phyloP scores from a whole-genome alignment of 1,140 invertebrate species.

The Papilio dardanus region DNA sequence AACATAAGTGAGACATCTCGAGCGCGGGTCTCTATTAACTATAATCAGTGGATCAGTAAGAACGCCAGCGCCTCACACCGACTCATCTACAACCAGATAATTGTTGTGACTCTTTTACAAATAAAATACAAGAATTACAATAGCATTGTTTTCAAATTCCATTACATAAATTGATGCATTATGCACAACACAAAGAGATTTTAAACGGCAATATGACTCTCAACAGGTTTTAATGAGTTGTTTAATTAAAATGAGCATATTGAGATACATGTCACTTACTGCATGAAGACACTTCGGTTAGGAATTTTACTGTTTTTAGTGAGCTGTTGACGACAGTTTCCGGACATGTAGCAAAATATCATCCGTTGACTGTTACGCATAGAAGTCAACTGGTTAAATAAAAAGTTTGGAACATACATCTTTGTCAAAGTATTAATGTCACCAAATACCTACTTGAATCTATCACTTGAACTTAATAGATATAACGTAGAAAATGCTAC shows the following conservation, averaged over 20 bases:
- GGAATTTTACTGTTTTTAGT: background rate
- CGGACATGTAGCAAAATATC: no score
- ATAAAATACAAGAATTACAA: conserved; percentile 33
- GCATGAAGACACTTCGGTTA: no score
- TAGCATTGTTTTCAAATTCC: conserved; percentile 18
- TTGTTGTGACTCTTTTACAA: conserved; percentile 36
- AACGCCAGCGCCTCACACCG: conserved; percentile 39
- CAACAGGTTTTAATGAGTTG: conserved; percentile 10
- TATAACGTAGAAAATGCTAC: background rate
- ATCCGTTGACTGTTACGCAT: no score
- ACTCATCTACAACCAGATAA: conserved; percentile 40
- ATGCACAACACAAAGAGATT: background rate
- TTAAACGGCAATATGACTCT: background rate
- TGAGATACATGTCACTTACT: background rate
- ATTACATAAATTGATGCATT: conserved; percentile 1
- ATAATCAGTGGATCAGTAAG: conserved; percentile 52
- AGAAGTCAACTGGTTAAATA: no score
- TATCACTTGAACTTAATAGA: no score
- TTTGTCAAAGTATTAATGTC: no score
- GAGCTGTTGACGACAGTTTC: no score
- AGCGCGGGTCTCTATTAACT: conserved; percentile 61
- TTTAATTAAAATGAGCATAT: background rate
- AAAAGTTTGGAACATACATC: no score
- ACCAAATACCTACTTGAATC: no score
- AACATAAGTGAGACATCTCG: conserved; percentile 55